Evolutionary conservation across 2,113 vertebrate genomes (phyloP).

Genomic region (Aix galericulata): DNA sequence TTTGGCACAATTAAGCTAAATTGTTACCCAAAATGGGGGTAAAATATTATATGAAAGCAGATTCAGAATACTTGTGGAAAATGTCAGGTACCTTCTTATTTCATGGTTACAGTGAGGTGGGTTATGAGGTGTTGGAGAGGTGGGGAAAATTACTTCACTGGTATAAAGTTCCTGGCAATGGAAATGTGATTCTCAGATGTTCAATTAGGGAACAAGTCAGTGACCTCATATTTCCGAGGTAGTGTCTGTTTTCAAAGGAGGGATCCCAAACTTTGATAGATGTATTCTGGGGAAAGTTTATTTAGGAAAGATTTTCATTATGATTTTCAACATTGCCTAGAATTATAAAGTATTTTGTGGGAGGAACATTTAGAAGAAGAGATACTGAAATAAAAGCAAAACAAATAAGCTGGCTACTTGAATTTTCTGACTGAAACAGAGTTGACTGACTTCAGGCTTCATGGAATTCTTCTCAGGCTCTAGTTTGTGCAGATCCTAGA

Average conservation of each 20-base stretch:
- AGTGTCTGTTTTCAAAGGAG: background rate
- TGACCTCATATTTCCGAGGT: background rate
- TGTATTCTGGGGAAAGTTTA: background rate
- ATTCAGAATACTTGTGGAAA: background rate
- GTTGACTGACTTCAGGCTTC: background rate
- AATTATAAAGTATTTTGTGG: background rate
- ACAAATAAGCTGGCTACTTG: background rate
- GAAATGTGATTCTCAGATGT: background rate
- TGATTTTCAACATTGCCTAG: background rate
- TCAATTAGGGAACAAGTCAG: background rate
- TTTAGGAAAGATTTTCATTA: background rate
- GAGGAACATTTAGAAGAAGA: background rate
- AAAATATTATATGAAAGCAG: slow-evolving; percentile 36
- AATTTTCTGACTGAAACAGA: background rate
- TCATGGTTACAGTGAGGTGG: background rate
- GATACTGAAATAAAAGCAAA: background rate
- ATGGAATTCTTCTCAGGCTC: background rate
- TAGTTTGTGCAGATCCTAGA: background rate
- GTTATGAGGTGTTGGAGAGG: background rate
- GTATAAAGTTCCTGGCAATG: background rate
- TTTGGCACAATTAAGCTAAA: slow-evolving; percentile 36
- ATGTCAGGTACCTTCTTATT: background rate
- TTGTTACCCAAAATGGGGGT: background rate
- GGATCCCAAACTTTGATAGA: background rate
- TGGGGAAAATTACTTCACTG: background rate